Base-by-base conservation (phyloP, 2,797 vertebrate genomes). In the Moxostoma hubbsi region DNA sequence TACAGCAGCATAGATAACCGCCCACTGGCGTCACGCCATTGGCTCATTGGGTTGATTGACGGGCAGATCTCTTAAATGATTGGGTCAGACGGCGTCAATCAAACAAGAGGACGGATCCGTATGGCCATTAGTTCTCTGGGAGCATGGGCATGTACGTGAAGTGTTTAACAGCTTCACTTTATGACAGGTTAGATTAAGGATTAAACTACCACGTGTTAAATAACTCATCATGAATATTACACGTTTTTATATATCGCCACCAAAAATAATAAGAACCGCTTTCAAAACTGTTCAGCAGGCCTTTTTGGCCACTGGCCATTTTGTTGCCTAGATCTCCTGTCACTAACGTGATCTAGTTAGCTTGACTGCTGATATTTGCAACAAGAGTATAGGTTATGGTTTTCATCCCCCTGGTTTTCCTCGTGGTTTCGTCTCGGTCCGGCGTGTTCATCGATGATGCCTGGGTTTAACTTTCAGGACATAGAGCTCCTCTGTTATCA, bases 1-100 rank as follows among this genome's bases (percentile, higher is more conserved):
- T 51, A 36, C 62, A 9, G 82, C 62, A 9, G 82, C 70, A 67
- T 13, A 3, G 12, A 63, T 65, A 86, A 83, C 91, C 82, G 74
- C 89, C 91, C 87, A 72, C 67, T 83, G 50, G 4, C 15, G 16
- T 11, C 0, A 73, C 18, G 0, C 59, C 0, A 93, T 93, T 94
- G 91, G 93, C 4, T 75, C 7, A 50, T 47, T 0, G 0, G 0
- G 9, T 9, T 13, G 49, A 85, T 79, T 47, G 69, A 76, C 55
- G 6, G n/a, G 1, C 5, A 0, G 5, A 59, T 73, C 64, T 88
- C 1, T 8, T 9, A n/a, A n/a, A 0, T 83, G 72, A 92, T 93
- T 94, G 91, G 93, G 16, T 6, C 1, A 81, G 15, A 36, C 7
- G 1, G 12, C 47, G 73, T 87, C 68, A 70, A 24, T 89, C 69